A percentile compares a stretch with the other conserved stretches of the same genome.
Conservation (phyloP, 2,888 invertebrate species). For the Tridacna crocea region DNA sequence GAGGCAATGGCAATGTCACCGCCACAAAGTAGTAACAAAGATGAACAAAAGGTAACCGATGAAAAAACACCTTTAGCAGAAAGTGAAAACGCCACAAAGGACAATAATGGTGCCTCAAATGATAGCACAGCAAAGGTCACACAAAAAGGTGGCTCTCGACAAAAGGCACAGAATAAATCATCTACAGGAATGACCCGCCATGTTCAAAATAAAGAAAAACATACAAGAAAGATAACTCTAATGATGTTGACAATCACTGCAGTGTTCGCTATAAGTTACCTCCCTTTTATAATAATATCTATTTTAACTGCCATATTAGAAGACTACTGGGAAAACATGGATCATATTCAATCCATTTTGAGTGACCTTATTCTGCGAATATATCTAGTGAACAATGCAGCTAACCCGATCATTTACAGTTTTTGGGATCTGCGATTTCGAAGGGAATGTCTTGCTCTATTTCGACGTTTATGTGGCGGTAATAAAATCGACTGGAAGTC, state of each 20-base stretch:
- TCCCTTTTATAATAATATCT: no score
- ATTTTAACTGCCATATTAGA: constrained; percentile 36
- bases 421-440: constrained; percentile 30
- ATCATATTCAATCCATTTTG: constrained; percentile 12
- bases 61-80: constrained; percentile 7
- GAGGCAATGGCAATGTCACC: neutral
- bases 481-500: neutral
- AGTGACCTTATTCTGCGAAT: constrained; percentile 45
- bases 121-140: neutral
- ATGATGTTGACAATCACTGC: constrained; percentile 64
- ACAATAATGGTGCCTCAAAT: neutral
- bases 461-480: no score
- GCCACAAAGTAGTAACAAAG: neutral
- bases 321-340: constrained; percentile 42
- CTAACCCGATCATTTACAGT: constrained; percentile 31
- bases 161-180: neutral
- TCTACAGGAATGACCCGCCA: constrained; percentile 49
- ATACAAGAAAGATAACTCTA: constrained; percentile 59
- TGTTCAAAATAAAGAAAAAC: constrained; percentile 44
- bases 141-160: no score
- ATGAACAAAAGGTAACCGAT: neutral
- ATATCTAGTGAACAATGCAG: constrained; percentile 25
- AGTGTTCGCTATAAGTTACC: constrained; percentile 54
- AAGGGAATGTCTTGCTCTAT: constrained; percentile 11
- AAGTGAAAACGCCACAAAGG: no score